Conservation (phyloP, 2,113 vertebrate genomes). For the Heteronetta atricapilla region DNA sequence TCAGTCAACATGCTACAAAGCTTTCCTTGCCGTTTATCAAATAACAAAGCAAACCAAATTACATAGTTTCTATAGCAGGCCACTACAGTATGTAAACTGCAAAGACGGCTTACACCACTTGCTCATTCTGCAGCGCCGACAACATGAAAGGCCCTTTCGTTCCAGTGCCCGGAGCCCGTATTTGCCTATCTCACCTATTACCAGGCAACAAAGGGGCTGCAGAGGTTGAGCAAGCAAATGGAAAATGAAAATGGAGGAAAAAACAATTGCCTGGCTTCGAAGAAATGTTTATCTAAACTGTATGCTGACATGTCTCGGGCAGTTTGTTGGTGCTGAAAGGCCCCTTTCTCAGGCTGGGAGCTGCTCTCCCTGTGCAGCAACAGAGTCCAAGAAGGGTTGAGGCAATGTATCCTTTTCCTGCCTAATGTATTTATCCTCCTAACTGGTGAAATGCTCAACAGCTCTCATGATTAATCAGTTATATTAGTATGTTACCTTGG, state of each 20-base stretch:
- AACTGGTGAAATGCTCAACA: background rate
- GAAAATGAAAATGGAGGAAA: conserved; percentile 60
- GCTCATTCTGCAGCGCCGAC: conserved; percentile 2
- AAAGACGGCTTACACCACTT: conserved; percentile 17
- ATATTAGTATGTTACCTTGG: background rate
- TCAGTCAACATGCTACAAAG: conserved; percentile 40
- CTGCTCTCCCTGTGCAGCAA: background rate
- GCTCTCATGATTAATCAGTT: conserved; percentile 35
- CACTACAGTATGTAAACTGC: conserved; percentile 59
- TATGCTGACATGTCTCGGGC: background rate
- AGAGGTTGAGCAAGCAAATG: conserved; percentile 63
- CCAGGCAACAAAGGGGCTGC: conserved; percentile 54
- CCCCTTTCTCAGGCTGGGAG: background rate
- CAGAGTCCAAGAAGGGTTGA: background rate
- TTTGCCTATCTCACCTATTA: conserved; percentile 66
- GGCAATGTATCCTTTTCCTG: background rate
- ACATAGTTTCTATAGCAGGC: conserved; percentile 66
- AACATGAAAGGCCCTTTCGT: conserved; percentile 49
- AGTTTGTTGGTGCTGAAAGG: background rate
- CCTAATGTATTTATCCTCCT: background rate
- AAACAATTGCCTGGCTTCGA: conserved; percentile 19
- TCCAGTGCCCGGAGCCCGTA: conserved; percentile 1
- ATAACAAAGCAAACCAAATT: conserved; percentile 51
- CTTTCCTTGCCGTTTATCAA: conserved; percentile 63
- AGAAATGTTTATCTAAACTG: conserved; percentile 55